Evolutionary conservation across 2,113 vertebrate genomes (phyloP), one percentile per base, ranked within the genome.

Genomic region (Festucalex cinctus): DNA sequence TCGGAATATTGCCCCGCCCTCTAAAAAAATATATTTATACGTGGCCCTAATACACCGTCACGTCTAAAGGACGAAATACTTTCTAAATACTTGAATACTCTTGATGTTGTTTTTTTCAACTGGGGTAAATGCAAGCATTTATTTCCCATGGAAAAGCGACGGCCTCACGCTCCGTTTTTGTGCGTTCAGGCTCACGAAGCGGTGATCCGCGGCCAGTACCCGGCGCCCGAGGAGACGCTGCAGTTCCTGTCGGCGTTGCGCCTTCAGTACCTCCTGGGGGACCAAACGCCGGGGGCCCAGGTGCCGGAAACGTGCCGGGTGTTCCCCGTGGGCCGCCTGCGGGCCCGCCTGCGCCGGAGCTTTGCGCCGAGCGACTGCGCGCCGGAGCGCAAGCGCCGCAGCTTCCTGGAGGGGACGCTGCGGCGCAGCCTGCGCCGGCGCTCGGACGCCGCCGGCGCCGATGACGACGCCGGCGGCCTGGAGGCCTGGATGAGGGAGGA

Each of bases 401-500:
- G 95, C 88, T 98, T 99, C 82, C 90, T 99, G 73, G 97, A 99
- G 84, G 96, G 97, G 20, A 97, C 97, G 0, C 85, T 99, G 82
- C 82, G 97, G 65, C 90, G 96, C 48, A 98, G 97, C 88, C 96
- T 98, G 86, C 87, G 91, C 53, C 94, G 94, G 70, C 93, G 91
- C 76, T 83, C 86, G 5, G 96, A 97, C 82, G 95, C 94, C 65
- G 95, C 95, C 76, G 85, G 83, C 73, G 93, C n/a, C n/a, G n/a
- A n/a, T n/a, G 96, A 97, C 82, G 95, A 94, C 65, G 95, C 95
- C 76, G 85, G 83, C 73, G 93, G 92, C 86, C 74, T 97, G 85
- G 96, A 98, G 83, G 95, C 91, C 68, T 98, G 97, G 97, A 66
- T 96, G 70, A 92, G 93, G 85, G 96, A 99, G 63, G 97, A 99